These are phyloP conservation scores for Otolemur crassicaudatus DNA, from an alignment of 2,797 vertebrate genomes.

Conservation along the genomic window DNA sequence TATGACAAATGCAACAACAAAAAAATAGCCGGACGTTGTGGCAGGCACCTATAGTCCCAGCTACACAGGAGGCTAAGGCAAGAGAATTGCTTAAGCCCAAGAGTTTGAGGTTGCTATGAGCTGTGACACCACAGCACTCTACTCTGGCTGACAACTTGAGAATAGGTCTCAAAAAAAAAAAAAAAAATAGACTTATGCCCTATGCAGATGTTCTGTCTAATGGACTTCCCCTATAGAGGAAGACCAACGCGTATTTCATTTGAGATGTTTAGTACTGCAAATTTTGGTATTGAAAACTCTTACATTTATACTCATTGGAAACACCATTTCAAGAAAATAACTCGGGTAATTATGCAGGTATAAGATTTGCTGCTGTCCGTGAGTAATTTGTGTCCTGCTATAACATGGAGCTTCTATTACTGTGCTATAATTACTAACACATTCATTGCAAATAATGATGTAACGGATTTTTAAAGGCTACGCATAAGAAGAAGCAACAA, in stretches of 20 bases:
- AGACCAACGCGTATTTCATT: constrained; percentile 73
- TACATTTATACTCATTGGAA: constrained; percentile 81
- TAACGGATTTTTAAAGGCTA: constrained; percentile 69
- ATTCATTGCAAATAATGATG: constrained; percentile 81
- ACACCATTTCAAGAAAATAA: constrained; percentile 82
- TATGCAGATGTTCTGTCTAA: constrained; percentile 78
- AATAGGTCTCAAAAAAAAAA: no score
- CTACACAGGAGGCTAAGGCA: no score
- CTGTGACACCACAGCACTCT: no score
- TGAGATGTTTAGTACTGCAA: constrained; percentile 81
- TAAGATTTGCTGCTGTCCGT: constrained; percentile 66
- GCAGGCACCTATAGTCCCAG: no score
- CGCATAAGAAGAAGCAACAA: constrained; percentile 77
- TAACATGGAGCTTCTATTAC: constrained; percentile 77
- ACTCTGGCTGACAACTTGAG: no score
- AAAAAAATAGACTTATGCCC: constrained; percentile 47
- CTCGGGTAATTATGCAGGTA: constrained; percentile 79
- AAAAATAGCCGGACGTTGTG: no score
- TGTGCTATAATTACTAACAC: constrained; percentile 75
- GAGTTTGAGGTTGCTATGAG: no score
- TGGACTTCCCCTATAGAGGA: constrained; percentile 62
- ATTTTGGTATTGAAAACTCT: constrained; percentile 81
- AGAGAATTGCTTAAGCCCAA: no score
- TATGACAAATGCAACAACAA: no score
- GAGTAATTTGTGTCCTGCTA: constrained; percentile 76